These are phyloP conservation scores for Cephalopachus bancanus DNA, from an alignment of 2,797 vertebrate species.

Conservation along the genomic window DNA sequence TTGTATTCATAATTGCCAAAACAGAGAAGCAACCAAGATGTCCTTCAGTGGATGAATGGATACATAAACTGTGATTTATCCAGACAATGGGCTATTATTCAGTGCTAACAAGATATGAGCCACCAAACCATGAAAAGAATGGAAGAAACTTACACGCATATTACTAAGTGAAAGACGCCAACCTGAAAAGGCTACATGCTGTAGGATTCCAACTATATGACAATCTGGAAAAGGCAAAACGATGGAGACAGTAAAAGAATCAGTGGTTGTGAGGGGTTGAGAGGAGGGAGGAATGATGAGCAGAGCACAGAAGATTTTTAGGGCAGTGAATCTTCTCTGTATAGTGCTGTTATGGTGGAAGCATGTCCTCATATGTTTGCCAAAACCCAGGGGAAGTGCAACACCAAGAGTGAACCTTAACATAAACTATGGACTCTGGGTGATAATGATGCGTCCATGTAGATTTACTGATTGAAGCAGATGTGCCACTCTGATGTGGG, in stretches of 20 bases:
- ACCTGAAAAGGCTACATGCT: neutral
- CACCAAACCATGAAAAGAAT: neutral
- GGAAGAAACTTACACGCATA: neutral
- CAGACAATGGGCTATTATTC: neutral
- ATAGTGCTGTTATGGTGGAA: neutral
- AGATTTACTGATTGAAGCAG: neutral
- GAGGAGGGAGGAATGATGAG: neutral
- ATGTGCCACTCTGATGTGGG: neutral
- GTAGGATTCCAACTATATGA: neutral
- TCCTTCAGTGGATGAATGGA: neutral
- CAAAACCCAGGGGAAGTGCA: neutral
- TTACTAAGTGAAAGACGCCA: neutral
- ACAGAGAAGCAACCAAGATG: neutral
- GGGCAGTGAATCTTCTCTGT: neutral
- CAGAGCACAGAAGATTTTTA: neutral
- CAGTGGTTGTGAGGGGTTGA: neutral
- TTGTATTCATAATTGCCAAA: slow-evolving; percentile 13
- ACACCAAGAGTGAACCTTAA: neutral
- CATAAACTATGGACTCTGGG: neutral
- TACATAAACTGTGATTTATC: neutral
- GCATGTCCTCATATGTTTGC: neutral
- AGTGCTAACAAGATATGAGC: neutral
- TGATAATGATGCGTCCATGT: neutral
- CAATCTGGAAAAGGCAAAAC: neutral
- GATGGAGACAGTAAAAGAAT: neutral